Percentiles rank a stretch among this genome's conserved stretches.
phyloP scores from a whole-genome alignment of 2,797 vertebrate species.

The Fistularia commersonii region DNA sequence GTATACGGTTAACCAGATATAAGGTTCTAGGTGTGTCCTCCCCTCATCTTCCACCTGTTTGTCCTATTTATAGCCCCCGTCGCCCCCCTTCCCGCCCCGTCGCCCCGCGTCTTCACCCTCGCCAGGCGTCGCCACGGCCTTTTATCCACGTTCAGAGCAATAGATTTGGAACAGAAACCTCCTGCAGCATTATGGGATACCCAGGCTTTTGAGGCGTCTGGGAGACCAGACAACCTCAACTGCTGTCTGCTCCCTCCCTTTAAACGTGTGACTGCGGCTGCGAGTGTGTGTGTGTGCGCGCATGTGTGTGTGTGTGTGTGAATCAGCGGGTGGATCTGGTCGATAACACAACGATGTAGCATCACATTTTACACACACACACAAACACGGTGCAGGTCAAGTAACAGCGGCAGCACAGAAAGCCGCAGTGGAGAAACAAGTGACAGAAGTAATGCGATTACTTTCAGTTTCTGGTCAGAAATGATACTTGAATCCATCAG shows the following conservation, averaged over 20 bases:
- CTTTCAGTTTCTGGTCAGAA: too few species aligned
- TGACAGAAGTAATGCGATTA: too few species aligned
- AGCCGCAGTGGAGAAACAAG: too few species aligned
- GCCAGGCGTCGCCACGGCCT: conserved; percentile 24
- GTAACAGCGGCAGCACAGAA: too few species aligned
- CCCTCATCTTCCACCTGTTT: conserved; percentile 43
- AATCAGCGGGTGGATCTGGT: not conserved
- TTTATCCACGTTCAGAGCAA: conserved; percentile 56
- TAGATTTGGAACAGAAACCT: conserved; percentile 56
- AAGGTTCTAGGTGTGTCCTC: conserved; percentile 59
- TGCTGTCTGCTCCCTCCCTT: conserved; percentile 47
- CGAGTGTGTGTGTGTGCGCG: conserved; percentile 8
- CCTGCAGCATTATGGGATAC: conserved; percentile 44
- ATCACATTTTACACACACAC: not conserved
- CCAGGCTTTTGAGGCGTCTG: conserved; percentile 18
- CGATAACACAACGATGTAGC: conserved; percentile 4
- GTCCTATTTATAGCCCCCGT: conserved; percentile 42
- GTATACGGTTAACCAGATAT: conserved; percentile 59
- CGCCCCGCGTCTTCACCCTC: conserved; percentile 8
- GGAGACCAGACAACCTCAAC: conserved; percentile 1
- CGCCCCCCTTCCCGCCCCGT: not conserved
- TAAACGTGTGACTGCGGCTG: conserved; percentile 35
- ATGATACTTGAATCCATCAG: too few species aligned
- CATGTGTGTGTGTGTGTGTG: conserved; percentile 5
- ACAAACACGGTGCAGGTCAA: not conserved